Evolutionary conservation across 1,140 invertebrate genomes (phyloP).

Genomic region (Drosophila sulfurigaster): DNA sequence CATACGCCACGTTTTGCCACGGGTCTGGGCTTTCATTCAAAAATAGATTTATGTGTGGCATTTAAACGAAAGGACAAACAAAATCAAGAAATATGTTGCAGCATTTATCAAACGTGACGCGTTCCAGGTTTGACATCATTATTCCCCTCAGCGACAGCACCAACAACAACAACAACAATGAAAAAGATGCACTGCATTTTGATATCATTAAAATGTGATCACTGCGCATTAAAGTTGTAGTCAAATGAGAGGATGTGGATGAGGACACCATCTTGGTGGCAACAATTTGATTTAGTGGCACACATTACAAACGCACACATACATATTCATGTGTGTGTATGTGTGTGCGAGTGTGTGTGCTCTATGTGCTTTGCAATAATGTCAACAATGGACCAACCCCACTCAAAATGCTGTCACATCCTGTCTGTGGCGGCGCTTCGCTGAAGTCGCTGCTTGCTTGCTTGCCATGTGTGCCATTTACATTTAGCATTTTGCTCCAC

Average conservation of each 20-base stretch:
- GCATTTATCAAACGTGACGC: conserved; percentile 81
- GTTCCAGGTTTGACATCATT: conserved; percentile 73
- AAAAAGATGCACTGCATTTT: conserved; percentile 68
- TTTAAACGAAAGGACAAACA: conserved; percentile 67
- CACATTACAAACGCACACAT: conserved; percentile 40
- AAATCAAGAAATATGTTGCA: conserved; percentile 79
- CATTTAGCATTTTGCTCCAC: conserved; percentile 72
- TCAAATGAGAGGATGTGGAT: conserved; percentile 60
- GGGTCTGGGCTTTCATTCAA: conserved; percentile 68
- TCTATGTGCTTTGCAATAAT: conserved; percentile 67
- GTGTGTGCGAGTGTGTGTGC: conserved; percentile 15
- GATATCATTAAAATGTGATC: conserved; percentile 84
- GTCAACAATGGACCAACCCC: conserved; percentile 68
- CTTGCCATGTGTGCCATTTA: conserved; percentile 54
- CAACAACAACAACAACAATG: conserved; percentile 11
- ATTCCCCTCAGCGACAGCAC: conserved; percentile 41
- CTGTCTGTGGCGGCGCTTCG: conserved; percentile 37
- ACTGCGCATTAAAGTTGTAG: conserved; percentile 74
- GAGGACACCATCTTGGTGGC: conserved; percentile 41
- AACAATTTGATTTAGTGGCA: conserved; percentile 72
- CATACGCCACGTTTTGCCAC: conserved; percentile 62
- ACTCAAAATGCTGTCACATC: conserved; percentile 40
- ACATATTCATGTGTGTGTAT: background rate
- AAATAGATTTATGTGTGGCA: conserved; percentile 84
- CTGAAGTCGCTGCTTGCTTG: background rate